Base-by-base conservation (phyloP, 2,113 vertebrate species). In the Telmatochromis sp. region DNA sequence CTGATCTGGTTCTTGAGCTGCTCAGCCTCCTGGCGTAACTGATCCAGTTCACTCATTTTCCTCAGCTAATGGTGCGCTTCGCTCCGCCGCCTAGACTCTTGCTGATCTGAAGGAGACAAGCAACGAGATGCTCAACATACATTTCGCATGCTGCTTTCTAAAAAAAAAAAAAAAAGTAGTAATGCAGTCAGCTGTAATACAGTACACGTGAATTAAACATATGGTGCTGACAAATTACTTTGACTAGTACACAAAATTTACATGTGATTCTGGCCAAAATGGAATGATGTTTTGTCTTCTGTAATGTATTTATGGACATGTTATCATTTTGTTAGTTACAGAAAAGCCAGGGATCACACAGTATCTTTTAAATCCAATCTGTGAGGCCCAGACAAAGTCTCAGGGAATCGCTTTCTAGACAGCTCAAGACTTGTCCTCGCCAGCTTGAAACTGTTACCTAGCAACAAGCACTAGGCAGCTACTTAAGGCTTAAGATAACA, bases 31-130 rank as follows among this genome's bases (percentile, higher is more conserved):
- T 99, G 98, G 97, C 98, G 98, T 96, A 99, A 96, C 97, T 99
- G 98, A 96, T 99, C 99, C 75, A 99, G 97, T 96, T 99, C 99
- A 87, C 98, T 99, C 99, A 99, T 99, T 97, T 98, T 99, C 97
- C 95, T 96, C 94, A 96, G 94, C 97, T 97, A 97, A 96, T 94
- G 96, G 96, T 97, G 96, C 92, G 95, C 95, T 95, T 97, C 95
- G 91, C 95, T 94, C 96, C 96, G 95, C 96, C 96, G 95, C 97
- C 93, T 93, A 95, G 97, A 97, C 96, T 94, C 95, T 96, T 97
- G 93, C 96, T 95, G 96, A 97, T 97, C 98, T 99, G 96, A 85
- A 63, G 84, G 45, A 78, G 65, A 89, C 80, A 91, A 91, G 33
- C 84, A 79, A 86, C 8, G 13, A 89, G 21, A 87, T 28, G 58